These are phyloP conservation scores for Phortica magna DNA, from an alignment of 2,888 invertebrate species.

Conservation along the genomic window DNA sequence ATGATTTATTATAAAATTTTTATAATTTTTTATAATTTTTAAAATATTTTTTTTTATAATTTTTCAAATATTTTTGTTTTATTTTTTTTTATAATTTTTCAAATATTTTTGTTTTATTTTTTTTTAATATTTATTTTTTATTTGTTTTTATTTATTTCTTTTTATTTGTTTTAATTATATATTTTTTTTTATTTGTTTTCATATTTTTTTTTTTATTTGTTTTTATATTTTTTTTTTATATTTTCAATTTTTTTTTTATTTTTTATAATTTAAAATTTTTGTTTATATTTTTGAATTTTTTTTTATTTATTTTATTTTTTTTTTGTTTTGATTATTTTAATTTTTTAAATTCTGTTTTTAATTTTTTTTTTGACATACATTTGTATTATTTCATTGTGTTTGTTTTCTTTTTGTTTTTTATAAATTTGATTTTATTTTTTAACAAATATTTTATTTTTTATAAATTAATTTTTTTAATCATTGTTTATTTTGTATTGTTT, in stretches of 20 bases:
- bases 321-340: slow-evolving; percentile 34
- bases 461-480: neutral
- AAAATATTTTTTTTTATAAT: neutral
- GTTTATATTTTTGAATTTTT: too few relatives aligned
- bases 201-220: too few relatives aligned
- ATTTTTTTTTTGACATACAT: too few relatives aligned
- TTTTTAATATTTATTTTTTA: too few relatives aligned
- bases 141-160: neutral
- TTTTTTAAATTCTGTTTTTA: too few relatives aligned
- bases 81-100: neutral
- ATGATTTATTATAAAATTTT: slow-evolving; percentile 14
- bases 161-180: too few relatives aligned
- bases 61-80: neutral
- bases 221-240: too few relatives aligned
- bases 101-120: slow-evolving; percentile 25
- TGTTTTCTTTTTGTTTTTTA: neutral
- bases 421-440: slow-evolving; percentile 1
- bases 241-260: too few relatives aligned
- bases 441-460: slow-evolving; percentile 21
- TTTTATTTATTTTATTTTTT: too few relatives aligned
- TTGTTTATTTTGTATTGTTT: neutral
- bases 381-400: too few relatives aligned
- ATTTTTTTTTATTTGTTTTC: too few relatives aligned
- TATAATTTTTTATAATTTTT: neutral
- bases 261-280: too few relatives aligned